phyloP scores from a whole-genome alignment of 2,113 vertebrate genomes.

The Syrrhaptes paradoxus region DNA sequence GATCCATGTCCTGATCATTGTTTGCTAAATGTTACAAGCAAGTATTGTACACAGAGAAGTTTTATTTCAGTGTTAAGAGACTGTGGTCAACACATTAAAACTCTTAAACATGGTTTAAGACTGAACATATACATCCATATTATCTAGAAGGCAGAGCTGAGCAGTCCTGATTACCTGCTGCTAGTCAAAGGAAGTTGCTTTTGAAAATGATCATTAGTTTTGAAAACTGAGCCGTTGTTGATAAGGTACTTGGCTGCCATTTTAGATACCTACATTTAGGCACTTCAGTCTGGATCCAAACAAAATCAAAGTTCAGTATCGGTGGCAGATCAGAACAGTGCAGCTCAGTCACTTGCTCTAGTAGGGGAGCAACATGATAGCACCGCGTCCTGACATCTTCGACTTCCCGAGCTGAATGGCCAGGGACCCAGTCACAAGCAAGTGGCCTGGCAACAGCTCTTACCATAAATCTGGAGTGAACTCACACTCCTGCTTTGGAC shows the following conservation, averaged over 20 bases:
- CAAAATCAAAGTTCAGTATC: not conserved
- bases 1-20: not conserved
- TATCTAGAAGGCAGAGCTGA: not conserved
- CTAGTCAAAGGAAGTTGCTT: not conserved
- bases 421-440: not conserved
- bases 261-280: not conserved
- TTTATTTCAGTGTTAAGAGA: not conserved
- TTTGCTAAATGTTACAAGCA: not conserved
- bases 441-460: not conserved
- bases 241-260: not conserved
- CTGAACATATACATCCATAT: not conserved
- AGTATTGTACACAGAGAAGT: not conserved
- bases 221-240: not conserved
- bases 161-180: not conserved
- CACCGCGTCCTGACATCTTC: not conserved
- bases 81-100: not conserved
- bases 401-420: not conserved
- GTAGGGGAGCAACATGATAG: accelerated
- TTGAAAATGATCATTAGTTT: not conserved
- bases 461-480: not conserved
- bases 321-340: not conserved
- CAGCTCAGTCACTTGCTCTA: not conserved
- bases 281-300: not conserved
- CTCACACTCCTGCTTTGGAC: not conserved
- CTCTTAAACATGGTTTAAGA: not conserved